Evolutionary conservation across 1,140 invertebrate genomes (phyloP).

Genomic region (Ips typographus): DNA sequence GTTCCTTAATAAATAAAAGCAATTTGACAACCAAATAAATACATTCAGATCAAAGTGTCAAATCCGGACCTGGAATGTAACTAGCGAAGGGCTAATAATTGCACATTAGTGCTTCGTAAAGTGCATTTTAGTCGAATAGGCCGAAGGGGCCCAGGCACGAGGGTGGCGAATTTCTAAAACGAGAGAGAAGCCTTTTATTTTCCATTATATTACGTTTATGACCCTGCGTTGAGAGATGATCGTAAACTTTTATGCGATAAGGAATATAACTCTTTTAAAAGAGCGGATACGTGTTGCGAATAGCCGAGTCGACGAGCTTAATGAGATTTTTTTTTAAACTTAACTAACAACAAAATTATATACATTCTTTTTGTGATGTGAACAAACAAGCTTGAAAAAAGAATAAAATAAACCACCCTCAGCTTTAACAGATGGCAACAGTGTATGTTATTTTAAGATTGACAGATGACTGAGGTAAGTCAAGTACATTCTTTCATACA

Average conservation of each 20-base stretch:
- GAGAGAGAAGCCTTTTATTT: conserved; percentile 21
- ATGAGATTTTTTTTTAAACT: too few relatives aligned
- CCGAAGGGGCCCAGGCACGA: conserved; percentile 15
- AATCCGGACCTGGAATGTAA: conserved; percentile 15
- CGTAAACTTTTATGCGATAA: conserved; percentile 21
- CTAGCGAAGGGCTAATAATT: conserved; percentile 15
- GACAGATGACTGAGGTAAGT: too few relatives aligned
- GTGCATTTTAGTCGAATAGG: conserved; percentile 17
- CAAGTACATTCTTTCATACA: too few relatives aligned
- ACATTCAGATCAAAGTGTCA: not conserved
- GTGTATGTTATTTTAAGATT: too few relatives aligned
- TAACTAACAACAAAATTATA: too few relatives aligned
- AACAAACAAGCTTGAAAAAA: too few relatives aligned
- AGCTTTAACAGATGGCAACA: too few relatives aligned
- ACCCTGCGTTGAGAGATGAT: conserved; percentile 13
- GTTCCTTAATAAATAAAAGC: too few relatives aligned
- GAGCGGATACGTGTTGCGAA: conserved; percentile 20
- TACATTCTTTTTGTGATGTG: too few relatives aligned
- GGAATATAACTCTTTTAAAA: conserved; percentile 21
- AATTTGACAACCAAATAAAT: too few relatives aligned
- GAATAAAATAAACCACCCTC: too few relatives aligned
- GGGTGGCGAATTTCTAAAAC: conserved; percentile 22
- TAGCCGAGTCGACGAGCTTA: not conserved
- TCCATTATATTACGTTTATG: conserved; percentile 16
- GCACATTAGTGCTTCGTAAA: conserved; percentile 16